Percentiles rank a stretch among this genome's conserved stretches.
Evolutionary conservation across 92 coral and sea anemone species (phyloP).

Genomic region (Heliopora coerulea): DNA sequence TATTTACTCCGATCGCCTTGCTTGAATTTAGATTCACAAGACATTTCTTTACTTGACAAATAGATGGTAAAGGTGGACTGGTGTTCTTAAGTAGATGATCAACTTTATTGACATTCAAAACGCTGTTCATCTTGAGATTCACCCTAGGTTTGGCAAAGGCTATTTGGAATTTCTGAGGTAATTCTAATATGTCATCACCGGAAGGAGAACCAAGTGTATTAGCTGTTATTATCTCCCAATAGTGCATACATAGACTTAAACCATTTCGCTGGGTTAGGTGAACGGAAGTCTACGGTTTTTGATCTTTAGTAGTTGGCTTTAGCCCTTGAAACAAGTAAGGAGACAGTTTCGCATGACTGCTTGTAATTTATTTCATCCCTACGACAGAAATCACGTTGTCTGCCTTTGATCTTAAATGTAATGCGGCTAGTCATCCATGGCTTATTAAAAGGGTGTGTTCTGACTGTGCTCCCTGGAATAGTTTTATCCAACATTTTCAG

Average conservation of each 20-base stretch:
- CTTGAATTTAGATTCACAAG: background rate
- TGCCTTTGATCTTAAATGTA: conserved; percentile 17
- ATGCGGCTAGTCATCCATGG: conserved; percentile 37
- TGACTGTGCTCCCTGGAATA: conserved; percentile 14
- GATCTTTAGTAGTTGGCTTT: conserved; percentile 11
- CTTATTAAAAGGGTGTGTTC: conserved; percentile 17
- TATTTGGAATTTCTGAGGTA: conserved; percentile 29
- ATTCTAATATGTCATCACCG: too few relatives aligned
- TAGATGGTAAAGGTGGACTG: background rate
- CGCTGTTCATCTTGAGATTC: background rate
- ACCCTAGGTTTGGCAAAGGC: conserved; percentile 26
- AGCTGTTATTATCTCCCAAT: too few relatives aligned
- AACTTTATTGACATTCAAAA: background rate
- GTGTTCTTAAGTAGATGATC: conserved; percentile 1
- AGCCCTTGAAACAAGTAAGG: conserved; percentile 17
- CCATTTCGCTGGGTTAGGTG: too few relatives aligned
- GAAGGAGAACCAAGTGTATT: too few relatives aligned
- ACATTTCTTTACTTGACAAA: too few relatives aligned
- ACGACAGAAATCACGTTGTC: conserved; percentile 32
- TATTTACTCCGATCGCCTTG: conserved; percentile 4
- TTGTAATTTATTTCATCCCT: background rate
- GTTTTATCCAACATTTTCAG: too few relatives aligned
- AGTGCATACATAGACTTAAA: conserved; percentile 28
- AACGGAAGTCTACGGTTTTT: conserved; percentile 1
- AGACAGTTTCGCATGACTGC: too few relatives aligned